Base-by-base conservation (phyloP, 2,888 invertebrate genomes). In the Dasypolia templi region DNA sequence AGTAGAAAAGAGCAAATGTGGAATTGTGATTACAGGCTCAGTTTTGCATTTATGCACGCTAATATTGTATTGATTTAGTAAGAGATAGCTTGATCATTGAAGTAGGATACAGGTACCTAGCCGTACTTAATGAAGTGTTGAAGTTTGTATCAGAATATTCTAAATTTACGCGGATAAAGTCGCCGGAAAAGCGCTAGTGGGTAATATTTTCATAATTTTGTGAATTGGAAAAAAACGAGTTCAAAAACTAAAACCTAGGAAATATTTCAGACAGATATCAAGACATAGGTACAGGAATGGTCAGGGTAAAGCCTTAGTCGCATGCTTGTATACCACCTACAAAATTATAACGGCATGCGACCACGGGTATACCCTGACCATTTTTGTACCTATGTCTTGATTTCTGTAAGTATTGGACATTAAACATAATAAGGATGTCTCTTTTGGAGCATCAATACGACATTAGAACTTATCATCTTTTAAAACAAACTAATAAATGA, bases 391-490 rank as follows among this genome's bases (percentile, higher is more conserved):
- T n/a, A n/a, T n/a, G n/a, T n/a, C n/a, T n/a, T n/a, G n/a, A n/a
- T n/a, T n/a, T n/a, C n/a, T n/a, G n/a, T n/a, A 65, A n/a, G 9
- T 14, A 32, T 79, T 29, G 22, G 6, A 22, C 32, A 26, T 29
- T 49, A 53, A 35, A 51, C n/a, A 29, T 80, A 42, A 55, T 66
- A 62, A 66, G 65, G 75, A 74, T 74, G 39, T 80, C 55, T 49
- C 22, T 56, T 44, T 56, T 29, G 11, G n/a, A 56, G n/a, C 17
- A 6, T 26, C 42, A 55, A 67, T 73, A 42, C 39, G 46, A 42
- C 56, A 66, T 75, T 32, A 66, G 11, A 46, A 46, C 42, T 26
- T 9, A 51, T 62, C n/a, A 66, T 62, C 64, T 66, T 72, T n/a
- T 42, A 19, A 62, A 62, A 53, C 56, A 39, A 66, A 62, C n/a